Evolutionary conservation across 2,797 vertebrate genomes (phyloP).

Genomic region (Thalassophryne amazonica): DNA sequence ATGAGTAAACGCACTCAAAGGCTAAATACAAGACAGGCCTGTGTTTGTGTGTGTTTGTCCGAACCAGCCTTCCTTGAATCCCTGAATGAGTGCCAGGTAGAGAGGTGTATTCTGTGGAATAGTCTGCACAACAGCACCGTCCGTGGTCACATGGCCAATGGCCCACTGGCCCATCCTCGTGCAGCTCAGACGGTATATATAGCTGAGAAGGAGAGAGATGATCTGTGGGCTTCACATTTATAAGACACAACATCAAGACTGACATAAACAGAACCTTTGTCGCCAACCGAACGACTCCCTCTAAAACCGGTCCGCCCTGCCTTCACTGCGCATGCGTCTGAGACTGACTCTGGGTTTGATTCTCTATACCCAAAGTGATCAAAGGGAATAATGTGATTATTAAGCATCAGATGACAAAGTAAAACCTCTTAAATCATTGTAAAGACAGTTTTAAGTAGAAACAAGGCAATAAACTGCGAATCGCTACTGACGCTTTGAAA

Average conservation of each 20-base stretch:
- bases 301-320: too few relatives aligned
- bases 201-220: constrained; percentile 60
- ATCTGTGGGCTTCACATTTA: neutral
- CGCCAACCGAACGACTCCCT: too few relatives aligned
- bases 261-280: too few relatives aligned
- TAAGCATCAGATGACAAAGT: too few relatives aligned
- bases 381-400: too few relatives aligned
- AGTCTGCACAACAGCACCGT: constrained; percentile 82
- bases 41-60: constrained; percentile 32
- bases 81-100: constrained; percentile 80
- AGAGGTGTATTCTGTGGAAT: constrained; percentile 83
- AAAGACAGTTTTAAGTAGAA: too few relatives aligned
- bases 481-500: too few relatives aligned
- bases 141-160: constrained; percentile 83
- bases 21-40: neutral
- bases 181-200: constrained; percentile 88
- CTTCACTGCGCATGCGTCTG: too few relatives aligned
- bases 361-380: too few relatives aligned
- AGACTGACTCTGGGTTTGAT: too few relatives aligned
- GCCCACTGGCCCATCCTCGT: constrained; percentile 89
- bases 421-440: too few relatives aligned
- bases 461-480: too few relatives aligned
- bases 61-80: constrained; percentile 83
- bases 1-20: neutral
- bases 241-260: neutral